Evolutionary conservation across 2,888 invertebrate species (phyloP).

Genomic region (Plebejus argus): DNA sequence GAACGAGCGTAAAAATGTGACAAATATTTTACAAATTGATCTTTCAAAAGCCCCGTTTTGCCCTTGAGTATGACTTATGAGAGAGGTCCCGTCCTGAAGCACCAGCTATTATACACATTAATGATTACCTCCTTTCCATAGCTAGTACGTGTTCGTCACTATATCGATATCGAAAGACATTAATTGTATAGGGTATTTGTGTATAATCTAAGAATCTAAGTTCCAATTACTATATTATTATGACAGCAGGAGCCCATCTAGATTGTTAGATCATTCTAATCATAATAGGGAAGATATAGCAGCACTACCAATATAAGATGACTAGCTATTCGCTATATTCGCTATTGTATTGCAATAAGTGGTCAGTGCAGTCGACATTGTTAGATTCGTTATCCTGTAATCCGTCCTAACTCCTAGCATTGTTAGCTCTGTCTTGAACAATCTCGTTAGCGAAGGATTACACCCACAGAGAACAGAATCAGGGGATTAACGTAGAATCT

Average conservation of each 20-base stretch:
- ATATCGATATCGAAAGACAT: no score
- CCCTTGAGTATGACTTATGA: background rate
- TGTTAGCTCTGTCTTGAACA: background rate
- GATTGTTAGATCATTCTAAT: background rate
- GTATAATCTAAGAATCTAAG: no score
- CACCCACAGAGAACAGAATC: background rate
- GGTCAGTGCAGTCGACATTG: background rate
- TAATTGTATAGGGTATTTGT: no score
- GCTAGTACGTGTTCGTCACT: no score
- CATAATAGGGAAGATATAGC: background rate
- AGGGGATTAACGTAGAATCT: background rate
- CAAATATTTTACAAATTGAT: background rate
- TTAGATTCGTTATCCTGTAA: slow-evolving; percentile 21
- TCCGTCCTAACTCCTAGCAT: slow-evolving; percentile 3
- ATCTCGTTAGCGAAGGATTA: slow-evolving; percentile 23
- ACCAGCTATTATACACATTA: no score
- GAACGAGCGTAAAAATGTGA: no score
- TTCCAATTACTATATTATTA: no score
- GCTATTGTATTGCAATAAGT: slow-evolving; percentile 3
- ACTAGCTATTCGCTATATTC: background rate
- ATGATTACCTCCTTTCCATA: no score
- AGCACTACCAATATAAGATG: background rate
- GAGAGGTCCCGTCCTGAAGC: no score
- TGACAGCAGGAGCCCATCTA: background rate
- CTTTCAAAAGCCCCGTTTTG: background rate